Evolutionary conservation across 1,140 invertebrate species (phyloP).

Genomic region (Parapsyche elsis): DNA sequence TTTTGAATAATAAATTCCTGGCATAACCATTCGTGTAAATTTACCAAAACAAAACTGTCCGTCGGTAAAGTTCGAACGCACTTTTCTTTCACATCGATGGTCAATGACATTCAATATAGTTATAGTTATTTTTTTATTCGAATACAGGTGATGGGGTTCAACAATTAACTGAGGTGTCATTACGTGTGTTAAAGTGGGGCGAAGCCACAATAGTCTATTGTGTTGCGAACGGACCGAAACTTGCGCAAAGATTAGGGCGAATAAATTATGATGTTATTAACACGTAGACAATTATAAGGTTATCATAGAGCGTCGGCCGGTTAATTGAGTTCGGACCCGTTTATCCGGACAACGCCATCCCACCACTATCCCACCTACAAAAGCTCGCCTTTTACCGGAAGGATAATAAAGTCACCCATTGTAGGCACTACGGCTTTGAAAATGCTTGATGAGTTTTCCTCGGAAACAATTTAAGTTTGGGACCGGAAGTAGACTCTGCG

Average conservation of each 20-base stretch:
- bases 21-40: not conserved
- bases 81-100: not conserved
- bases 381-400: no score
- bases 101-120: no score
- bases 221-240: slow-evolving; percentile 12
- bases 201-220: no score
- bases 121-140: no score
- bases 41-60: not conserved
- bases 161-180: no score
- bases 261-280: slow-evolving; percentile 52
- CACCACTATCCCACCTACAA: slow-evolving; percentile 12
- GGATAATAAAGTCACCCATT: no score
- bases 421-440: not conserved
- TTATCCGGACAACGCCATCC: slow-evolving; percentile 32
- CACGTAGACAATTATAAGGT: slow-evolving; percentile 51
- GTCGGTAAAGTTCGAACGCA: not conserved
- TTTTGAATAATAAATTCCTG: slow-evolving; percentile 26
- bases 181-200: no score
- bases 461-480: not conserved
- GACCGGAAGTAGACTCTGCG: not conserved
- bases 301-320: slow-evolving; percentile 46
- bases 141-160: no score
- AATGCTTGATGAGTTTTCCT: not conserved
- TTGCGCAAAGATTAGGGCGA: slow-evolving; percentile 47
- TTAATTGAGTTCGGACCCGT: slow-evolving; percentile 49